These are phyloP conservation scores for Melanostigma gelatinosum DNA, from an alignment of 2,113 vertebrate genomes.

Conservation along the genomic window DNA sequence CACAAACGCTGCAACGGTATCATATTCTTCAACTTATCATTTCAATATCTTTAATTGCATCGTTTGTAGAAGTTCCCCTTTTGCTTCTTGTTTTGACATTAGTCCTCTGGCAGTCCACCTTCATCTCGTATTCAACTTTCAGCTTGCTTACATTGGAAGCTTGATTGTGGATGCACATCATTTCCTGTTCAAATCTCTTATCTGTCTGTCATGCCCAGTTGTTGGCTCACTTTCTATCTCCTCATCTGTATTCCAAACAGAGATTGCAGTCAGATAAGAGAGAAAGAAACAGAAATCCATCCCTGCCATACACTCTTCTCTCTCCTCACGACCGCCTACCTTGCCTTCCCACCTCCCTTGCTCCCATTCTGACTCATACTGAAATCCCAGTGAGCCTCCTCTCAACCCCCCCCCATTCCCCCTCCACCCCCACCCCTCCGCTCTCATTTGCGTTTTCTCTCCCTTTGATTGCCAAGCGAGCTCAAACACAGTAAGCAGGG, in stretches of 20 bases:
- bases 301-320: slow-evolving; percentile 64
- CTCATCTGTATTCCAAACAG: slow-evolving; percentile 79
- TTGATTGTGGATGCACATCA: slow-evolving; percentile 53
- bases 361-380: slow-evolving; percentile 83
- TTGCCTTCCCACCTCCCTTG: slow-evolving; percentile 72
- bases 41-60: not conserved
- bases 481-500: slow-evolving; percentile 74
- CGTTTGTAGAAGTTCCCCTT: slow-evolving; percentile 17
- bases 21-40: not conserved
- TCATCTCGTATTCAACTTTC: slow-evolving; percentile 6
- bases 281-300: slow-evolving; percentile 52
- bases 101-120: not conserved
- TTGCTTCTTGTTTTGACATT: slow-evolving; percentile 29
- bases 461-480: slow-evolving; percentile 81
- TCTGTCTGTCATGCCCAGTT: slow-evolving; percentile 62
- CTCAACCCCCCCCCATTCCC: not conserved
- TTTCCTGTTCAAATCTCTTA: slow-evolving; percentile 55
- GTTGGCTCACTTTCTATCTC: slow-evolving; percentile 58
- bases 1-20: slow-evolving; percentile 1
- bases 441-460: slow-evolving; percentile 83
- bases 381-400: slow-evolving; percentile 78
- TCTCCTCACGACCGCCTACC: slow-evolving; percentile 75
- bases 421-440: slow-evolving; percentile 38
- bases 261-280: slow-evolving; percentile 75
- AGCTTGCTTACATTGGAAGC: slow-evolving; percentile 16